Evolutionary conservation across 2,888 invertebrate species (phyloP), one percentile per base, ranked within the genome.

Genomic region (Conomelus anceps): DNA sequence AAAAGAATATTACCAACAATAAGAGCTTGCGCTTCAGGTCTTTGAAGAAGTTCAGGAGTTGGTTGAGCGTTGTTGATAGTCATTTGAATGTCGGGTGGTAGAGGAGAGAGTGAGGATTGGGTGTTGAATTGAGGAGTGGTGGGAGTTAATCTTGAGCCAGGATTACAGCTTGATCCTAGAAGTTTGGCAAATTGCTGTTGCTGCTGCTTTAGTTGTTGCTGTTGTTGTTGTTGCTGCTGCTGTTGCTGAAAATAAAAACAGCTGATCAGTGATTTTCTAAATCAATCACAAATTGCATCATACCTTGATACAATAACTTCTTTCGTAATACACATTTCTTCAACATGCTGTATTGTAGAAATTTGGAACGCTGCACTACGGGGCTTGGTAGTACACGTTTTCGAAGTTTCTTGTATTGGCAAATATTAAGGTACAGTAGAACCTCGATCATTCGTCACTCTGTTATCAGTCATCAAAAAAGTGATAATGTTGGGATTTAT

Each of bases 11-110:
- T 92, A 96, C 96, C 96, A 93, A 96, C 96, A 91, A 97, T 94
- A 90, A 97, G 95, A 87, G 96, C 96, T 93, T 96, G 96, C 20
- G 96, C 96, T 92, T 97, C 97, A 0, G 96, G 96, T 91, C 96
- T 93, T 93, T 95, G 96, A 90, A 96, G 93, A 91, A 96, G 93
- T 91, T 96, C 96, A 87, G 95, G 94, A 92, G 95, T 95, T 92
- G 94, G 93, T 92, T 94, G 93, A 92, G 93, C 92, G 92, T 93
- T 93, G 92, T 93, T 93, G 91, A 95, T 92, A 93, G 94, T 92
- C 93, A 93, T 93, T 90, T 94, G 94, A 89, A 94, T 92, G 24
- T 94, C 94, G 0, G 93, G 92, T 1, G 94, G 92, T 20, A 93
- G 92, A n/a, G 94, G 94, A 23, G 90, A 86, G 22, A 89, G 22